Base-by-base conservation (phyloP, 2,888 invertebrate genomes). In the Cetonia aurata region DNA sequence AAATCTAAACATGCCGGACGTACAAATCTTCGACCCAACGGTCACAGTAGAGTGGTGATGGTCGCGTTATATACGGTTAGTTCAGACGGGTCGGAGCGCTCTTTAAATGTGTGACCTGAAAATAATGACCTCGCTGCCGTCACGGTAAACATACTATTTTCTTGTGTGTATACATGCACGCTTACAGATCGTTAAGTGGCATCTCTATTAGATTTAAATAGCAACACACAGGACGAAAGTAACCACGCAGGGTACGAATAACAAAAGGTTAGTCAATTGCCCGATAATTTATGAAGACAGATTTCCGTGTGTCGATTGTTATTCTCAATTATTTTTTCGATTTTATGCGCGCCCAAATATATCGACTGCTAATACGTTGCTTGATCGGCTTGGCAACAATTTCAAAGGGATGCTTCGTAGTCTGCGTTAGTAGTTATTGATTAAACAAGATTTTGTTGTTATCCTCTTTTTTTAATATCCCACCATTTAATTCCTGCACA, bases 11-110 rank as follows among this genome's bases (percentile, higher is more conserved):
- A 67, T 67, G 57, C 67, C 67, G 67, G 67, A 48, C 48, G 37
- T 46, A 55, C 56, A 48, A 67, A 67, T 57, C 56, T 67, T 67
- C 67, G 67, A 67, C 67, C 67, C 67, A 57, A 67, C 57, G 56
- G 48, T 33, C 56, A 44, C 48, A 67, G 67, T 67, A 42, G 67
- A 67, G 67, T 55, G 67, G 48, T 57, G 56, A 41, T 53, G 33
- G 48, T 48, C 9, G 67, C 19, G 46, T n/a, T 48, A 17, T n/a
- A 37, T 57, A 33, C 56, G 15, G 67, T 67, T 37, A 17, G 15
- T 33, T 52, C 12, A 50, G 15, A 46, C 50, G 50, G 41, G 50
- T 37, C 62, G 37, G 62, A 65, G 62, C 62, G 62, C 37, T 65
- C 50, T 65, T 50, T 65, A 65, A 65, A 65, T 25, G 62, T 52